Evolutionary conservation across 30 jellyfish, hydroid and myxozoan genomes (phyloP).

Genomic region (Catostylus mosaicus): DNA sequence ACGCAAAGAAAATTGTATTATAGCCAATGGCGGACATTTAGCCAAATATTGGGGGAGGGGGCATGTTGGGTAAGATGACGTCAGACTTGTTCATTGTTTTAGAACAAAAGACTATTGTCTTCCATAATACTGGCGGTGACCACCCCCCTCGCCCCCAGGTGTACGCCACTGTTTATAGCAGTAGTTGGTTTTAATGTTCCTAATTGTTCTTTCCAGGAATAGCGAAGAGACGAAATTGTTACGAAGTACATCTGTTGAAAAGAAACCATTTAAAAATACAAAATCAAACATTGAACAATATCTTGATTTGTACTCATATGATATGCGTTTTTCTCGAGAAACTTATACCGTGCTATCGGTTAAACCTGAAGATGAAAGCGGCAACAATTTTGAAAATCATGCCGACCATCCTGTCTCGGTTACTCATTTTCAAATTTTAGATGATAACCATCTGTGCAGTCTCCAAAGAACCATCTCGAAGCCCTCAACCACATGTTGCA

Average conservation of each 20-base stretch:
- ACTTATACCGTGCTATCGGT: conserved; percentile 27
- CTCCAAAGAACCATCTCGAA: neutral
- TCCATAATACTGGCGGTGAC: too few relatives aligned
- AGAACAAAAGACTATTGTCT: too few relatives aligned
- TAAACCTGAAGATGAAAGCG: neutral
- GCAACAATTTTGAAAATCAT: neutral
- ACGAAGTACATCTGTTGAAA: neutral
- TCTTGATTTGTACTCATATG: conserved; percentile 24
- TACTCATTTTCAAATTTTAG: conserved; percentile 14
- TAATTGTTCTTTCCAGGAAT: neutral
- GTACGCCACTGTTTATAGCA: too few relatives aligned
- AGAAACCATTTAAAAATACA: neutral
- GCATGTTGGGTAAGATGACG: too few relatives aligned
- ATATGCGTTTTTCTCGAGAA: conserved; percentile 8
- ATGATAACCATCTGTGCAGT: neutral
- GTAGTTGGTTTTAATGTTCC: too few relatives aligned
- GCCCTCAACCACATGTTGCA: neutral
- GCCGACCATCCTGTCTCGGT: neutral
- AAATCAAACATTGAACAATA: neutral
- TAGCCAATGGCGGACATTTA: too few relatives aligned
- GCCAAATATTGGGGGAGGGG: too few relatives aligned
- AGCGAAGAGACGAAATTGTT: conserved; percentile 12
- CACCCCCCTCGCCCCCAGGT: too few relatives aligned
- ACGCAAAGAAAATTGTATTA: too few relatives aligned
- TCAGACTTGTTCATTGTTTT: too few relatives aligned